Evolutionary conservation across 2,797 vertebrate genomes (phyloP), one percentile per base, ranked within the genome.

Genomic region (Loris lydekkerianus): DNA sequence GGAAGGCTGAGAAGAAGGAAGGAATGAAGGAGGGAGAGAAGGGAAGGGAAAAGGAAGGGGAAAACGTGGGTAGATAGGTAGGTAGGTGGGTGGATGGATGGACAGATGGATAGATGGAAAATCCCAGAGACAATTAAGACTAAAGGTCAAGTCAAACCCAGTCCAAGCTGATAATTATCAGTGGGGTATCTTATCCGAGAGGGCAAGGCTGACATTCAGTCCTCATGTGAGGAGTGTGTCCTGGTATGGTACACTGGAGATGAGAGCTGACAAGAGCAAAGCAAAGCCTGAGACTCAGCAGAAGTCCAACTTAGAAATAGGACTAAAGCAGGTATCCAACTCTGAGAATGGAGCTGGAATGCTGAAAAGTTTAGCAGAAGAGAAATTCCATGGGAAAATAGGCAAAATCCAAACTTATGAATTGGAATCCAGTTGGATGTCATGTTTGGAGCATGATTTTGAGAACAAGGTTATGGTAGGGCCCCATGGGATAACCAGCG

Each of bases 371-470:
- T 73, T 69, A 31, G 7, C 29, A 65, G 40, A 46, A 83, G 69
- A 27, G 10, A 25, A 65, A 67, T 92, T 34, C 20, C n/a, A 11
- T 80, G 46, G 81, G 29, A 11, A 34, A 4, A 63, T 31, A 72
- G 31, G 21, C 14, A 46, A 81, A 25, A 70, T 58, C 21, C 37
- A 69, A 25, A 69, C 20, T 23, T 81, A 86, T 5, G 6, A 43
- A 82, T 61, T 46, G 63, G 65, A 86, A 0, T 40, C n/a, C 58
- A 23, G 11, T 9, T 10, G 56, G 29, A 94, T 46, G 27, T 87
- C 37, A 60, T 31, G 17, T 40, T 49, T 65, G 34, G 31, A 84
- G 18, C n/a, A 25, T 73, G 40, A 93, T 90, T 94, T 94, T 78
- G 40, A 96, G 43, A 92, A 86, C 10, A 53, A 75, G 18, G 14